Evolutionary conservation across 2,888 invertebrate species (phyloP).

Genomic region (Disparrhopalites patrizii): DNA sequence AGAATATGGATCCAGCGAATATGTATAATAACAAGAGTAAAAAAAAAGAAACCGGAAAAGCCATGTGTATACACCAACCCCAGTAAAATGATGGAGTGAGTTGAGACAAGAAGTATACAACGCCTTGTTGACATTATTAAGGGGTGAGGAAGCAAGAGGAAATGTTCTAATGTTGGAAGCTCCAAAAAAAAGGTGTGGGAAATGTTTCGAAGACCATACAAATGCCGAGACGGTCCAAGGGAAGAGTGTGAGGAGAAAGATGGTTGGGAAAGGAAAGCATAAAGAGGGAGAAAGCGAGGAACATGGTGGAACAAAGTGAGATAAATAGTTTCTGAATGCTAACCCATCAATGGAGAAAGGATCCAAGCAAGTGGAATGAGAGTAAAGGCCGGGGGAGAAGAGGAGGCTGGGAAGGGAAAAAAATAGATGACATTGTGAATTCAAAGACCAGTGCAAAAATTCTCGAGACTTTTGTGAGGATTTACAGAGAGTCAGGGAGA

Average conservation of each 20-base stretch:
- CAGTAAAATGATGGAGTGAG: background rate
- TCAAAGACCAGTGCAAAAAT: too few species aligned
- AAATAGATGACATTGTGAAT: background rate
- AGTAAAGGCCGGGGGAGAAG: too few species aligned
- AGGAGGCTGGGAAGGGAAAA: too few species aligned
- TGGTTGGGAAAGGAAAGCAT: too few species aligned
- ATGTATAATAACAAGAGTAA: too few species aligned
- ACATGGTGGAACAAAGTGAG: constrained; percentile 22
- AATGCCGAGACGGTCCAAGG: too few species aligned
- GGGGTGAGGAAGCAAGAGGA: background rate
- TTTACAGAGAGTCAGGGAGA: constrained; percentile 4
- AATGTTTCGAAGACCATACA: too few species aligned
- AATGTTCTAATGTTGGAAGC: background rate
- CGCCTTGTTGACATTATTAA: constrained; percentile 21
- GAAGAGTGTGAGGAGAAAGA: too few species aligned
- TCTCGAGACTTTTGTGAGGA: constrained; percentile 4
- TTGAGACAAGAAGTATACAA: background rate
- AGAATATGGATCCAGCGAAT: too few species aligned
- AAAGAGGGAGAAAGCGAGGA: background rate
- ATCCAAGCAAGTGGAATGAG: background rate
- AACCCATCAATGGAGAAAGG: background rate
- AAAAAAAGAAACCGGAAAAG: too few species aligned
- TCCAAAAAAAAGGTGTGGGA: too few species aligned
- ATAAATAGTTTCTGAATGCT: constrained; percentile 21
- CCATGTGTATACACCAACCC: too few species aligned